A percentile compares a stretch with the other conserved stretches of the same genome.
Evolutionary conservation across 2,797 vertebrate genomes (phyloP).

Genomic region (Pogoniulus pusillus): DNA sequence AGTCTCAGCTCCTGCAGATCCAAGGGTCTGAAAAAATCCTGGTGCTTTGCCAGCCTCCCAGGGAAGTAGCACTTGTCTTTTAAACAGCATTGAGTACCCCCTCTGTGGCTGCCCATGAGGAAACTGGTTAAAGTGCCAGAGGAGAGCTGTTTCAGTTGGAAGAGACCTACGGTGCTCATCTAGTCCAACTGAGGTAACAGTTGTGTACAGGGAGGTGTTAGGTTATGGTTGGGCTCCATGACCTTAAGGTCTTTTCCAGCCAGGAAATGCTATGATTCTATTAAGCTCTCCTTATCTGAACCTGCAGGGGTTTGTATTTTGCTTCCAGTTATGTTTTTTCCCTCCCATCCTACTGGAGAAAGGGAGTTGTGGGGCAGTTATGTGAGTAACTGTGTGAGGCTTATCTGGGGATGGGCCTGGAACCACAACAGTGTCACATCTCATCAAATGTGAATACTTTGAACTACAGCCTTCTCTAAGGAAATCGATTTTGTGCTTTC

Average conservation of each 20-base stretch:
- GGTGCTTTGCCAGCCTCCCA: neutral
- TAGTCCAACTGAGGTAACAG: neutral
- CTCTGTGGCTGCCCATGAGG: neutral
- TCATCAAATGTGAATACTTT: slow-evolving; percentile 9
- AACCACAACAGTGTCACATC: neutral
- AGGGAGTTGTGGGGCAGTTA: too few relatives aligned
- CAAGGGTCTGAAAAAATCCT: neutral
- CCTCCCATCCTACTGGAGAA: too few relatives aligned
- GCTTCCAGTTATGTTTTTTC: too few relatives aligned
- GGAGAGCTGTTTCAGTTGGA: neutral
- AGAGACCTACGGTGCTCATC: neutral
- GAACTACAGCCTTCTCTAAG: neutral
- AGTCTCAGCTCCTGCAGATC: neutral
- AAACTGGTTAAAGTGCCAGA: neutral
- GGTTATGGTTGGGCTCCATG: too few relatives aligned
- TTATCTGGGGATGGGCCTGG: too few relatives aligned
- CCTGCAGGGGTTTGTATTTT: too few relatives aligned
- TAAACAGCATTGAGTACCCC: neutral
- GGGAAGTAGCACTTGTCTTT: neutral
- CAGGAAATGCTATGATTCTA: too few relatives aligned
- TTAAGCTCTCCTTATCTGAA: too few relatives aligned
- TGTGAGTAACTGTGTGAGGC: too few relatives aligned
- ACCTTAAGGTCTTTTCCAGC: too few relatives aligned
- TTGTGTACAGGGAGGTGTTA: too few relatives aligned
- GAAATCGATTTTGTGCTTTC: neutral